A percentile compares a stretch with the other conserved stretches of the same genome.
phyloP scores from a whole-genome alignment of 2,888 invertebrate species.

The Malthinus seriepunctatus region DNA sequence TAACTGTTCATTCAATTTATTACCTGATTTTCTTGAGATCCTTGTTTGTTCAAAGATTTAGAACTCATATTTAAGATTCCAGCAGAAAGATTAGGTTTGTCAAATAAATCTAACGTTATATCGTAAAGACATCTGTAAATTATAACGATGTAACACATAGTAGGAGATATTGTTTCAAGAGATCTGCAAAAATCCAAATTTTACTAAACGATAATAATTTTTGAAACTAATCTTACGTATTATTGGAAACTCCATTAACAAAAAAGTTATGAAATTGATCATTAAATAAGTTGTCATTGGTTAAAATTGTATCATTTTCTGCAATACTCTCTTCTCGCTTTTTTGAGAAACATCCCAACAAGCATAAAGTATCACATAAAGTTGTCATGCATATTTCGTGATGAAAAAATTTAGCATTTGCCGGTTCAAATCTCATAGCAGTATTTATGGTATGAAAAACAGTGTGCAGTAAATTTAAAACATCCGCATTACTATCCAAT shows the following conservation, averaged over 20 bases:
- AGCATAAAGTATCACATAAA: slow-evolving; percentile 87
- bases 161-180: slow-evolving; percentile 73
- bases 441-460: slow-evolving; percentile 95
- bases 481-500: slow-evolving; percentile 59
- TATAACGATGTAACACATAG: slow-evolving; percentile 81
- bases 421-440: slow-evolving; percentile 98
- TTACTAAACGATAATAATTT: neutral
- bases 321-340: slow-evolving; percentile 45
- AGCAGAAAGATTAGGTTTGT: slow-evolving; percentile 75
- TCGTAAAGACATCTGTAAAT: slow-evolving; percentile 90
- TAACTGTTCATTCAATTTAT: slow-evolving; percentile 17
- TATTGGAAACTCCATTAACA: slow-evolving; percentile 74
- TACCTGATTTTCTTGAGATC: slow-evolving; percentile 63
- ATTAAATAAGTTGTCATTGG: slow-evolving; percentile 39
- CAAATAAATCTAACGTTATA: slow-evolving; percentile 93
- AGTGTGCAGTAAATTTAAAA: slow-evolving; percentile 78
- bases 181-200: slow-evolving; percentile 57
- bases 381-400: slow-evolving; percentile 96
- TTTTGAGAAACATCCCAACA: slow-evolving; percentile 83
- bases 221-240: slow-evolving; percentile 57
- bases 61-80: slow-evolving; percentile 69
- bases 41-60: slow-evolving; percentile 65
- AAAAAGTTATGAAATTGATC: slow-evolving; percentile 72
- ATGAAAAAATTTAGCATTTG: slow-evolving; percentile 97
- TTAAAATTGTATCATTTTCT: slow-evolving; percentile 39